phyloP scores from a whole-genome alignment of 2,797 vertebrate species.

The Gymnopithys bicolor region DNA sequence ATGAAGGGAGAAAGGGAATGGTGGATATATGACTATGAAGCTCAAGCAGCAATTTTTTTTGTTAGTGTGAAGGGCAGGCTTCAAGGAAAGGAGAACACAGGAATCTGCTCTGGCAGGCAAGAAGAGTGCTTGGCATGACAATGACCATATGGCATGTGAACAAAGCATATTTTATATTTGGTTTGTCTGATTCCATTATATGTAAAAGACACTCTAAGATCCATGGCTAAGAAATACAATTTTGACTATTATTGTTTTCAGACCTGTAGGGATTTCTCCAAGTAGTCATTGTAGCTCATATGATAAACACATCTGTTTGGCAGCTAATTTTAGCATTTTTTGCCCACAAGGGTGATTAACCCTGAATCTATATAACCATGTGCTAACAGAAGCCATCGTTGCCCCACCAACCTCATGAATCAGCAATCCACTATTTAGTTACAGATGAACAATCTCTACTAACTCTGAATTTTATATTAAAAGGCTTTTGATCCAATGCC shows the following conservation, averaged over 20 bases:
- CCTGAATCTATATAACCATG: background rate
- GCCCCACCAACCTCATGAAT: background rate
- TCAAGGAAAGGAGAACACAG: background rate
- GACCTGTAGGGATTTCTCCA: slow-evolving; percentile 32
- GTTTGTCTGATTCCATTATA: slow-evolving; percentile 47
- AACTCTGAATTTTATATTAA: background rate
- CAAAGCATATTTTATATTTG: slow-evolving; percentile 47
- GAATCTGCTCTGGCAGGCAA: background rate
- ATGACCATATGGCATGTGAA: background rate
- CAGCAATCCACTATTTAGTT: background rate
- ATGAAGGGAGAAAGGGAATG: accelerated
- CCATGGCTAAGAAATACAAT: slow-evolving; percentile 22
- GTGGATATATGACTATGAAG: background rate
- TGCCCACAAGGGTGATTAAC: background rate
- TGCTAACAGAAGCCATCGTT: background rate
- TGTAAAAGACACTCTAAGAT: slow-evolving; percentile 32
- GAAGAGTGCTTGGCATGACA: background rate
- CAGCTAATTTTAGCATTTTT: background rate
- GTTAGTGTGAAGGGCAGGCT: background rate
- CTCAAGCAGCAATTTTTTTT: background rate
- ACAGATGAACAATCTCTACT: background rate
- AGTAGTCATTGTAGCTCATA: background rate
- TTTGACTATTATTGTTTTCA: slow-evolving; percentile 34
- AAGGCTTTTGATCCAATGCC: background rate
- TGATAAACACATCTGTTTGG: slow-evolving; percentile 5